Percentiles rank a stretch among this genome's conserved stretches.
Evolutionary conservation across 2,888 invertebrate genomes (phyloP).

Genomic region (Clusia tigrina): DNA sequence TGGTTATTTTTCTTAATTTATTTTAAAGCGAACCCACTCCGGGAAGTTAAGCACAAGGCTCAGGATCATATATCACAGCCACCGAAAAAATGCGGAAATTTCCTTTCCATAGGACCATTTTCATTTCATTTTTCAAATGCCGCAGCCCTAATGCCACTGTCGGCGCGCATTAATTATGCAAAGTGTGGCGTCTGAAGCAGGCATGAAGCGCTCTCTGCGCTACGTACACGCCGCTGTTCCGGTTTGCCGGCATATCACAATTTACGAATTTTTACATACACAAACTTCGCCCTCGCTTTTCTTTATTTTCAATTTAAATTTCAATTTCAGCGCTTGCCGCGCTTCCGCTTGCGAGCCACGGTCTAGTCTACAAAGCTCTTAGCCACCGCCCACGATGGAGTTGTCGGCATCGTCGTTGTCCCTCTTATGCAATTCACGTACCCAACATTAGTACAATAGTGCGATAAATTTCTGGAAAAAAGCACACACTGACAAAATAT

Average conservation of each 20-base stretch:
- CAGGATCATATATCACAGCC: too few relatives aligned
- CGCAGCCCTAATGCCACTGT: constrained; percentile 7
- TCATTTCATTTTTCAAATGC: background rate
- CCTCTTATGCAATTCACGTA: constrained; percentile 5
- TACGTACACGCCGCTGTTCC: background rate
- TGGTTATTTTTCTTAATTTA: too few relatives aligned
- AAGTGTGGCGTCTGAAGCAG: constrained; percentile 6
- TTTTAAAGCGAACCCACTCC: too few relatives aligned
- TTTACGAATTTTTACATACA: background rate
- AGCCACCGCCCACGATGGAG: background rate
- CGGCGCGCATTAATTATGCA: constrained; percentile 6
- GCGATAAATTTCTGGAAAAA: background rate
- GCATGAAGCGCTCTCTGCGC: constrained; percentile 5
- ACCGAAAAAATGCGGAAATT: too few relatives aligned
- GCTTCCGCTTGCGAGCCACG: background rate
- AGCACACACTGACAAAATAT: background rate
- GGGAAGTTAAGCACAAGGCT: too few relatives aligned
- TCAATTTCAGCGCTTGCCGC: background rate
- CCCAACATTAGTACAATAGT: constrained; percentile 6
- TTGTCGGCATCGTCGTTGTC: background rate
- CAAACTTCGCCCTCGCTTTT: background rate
- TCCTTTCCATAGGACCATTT: too few relatives aligned
- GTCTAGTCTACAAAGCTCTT: too few relatives aligned
- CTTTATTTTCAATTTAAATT: background rate
- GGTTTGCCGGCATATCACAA: background rate